Base-by-base conservation (phyloP, 2,797 vertebrate species). In the Chelon auratus region DNA sequence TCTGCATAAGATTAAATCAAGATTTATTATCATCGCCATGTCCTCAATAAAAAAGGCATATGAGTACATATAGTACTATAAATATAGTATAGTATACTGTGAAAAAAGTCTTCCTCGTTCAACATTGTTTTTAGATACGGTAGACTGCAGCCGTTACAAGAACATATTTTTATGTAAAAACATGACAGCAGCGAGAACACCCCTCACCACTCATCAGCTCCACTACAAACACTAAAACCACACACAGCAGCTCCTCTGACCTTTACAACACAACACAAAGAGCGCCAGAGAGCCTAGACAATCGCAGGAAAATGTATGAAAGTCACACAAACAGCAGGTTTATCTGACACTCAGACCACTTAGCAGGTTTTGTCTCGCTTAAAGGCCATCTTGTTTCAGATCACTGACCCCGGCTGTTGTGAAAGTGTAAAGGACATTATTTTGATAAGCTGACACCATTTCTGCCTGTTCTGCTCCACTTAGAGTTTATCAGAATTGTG, bases 191-290 rank as follows among this genome's bases (percentile, higher is more conserved):
- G 45, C 55, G 26, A 24, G 20, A 39, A 39, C 15, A 47, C 39
- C 37, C 53, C 12, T 73, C 33, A 36, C 20, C 39, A 24, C 48
- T 52, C 37, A 52, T 42, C 17, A 30, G 55, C 47, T 1, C 22
- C 39, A 43, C 50, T 53, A 26, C 18, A 36, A 65, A 26, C 56
- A 40, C 45, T 4, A 18, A 40, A 0, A 3, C 39, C 13, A 8
- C 67, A 51, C 10, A n/a, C 52, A 57, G 4, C 39, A 40, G 62
- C 47, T 39, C 51, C 57, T 2, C 15, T 68, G 69, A 78, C 76
- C 70, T 78, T 78, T 78, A 64, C 13, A 18, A 20, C 17, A 14
- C 48, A 47, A 14, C 51, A 66, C 51, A 57, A 47, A 59, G 36
- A 54, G 37, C 18, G 3, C 7, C 33, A 1, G 14, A 47, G 43